Conservation (phyloP, 2,888 invertebrate genomes). For the Hirtodrosophila confusa region DNA sequence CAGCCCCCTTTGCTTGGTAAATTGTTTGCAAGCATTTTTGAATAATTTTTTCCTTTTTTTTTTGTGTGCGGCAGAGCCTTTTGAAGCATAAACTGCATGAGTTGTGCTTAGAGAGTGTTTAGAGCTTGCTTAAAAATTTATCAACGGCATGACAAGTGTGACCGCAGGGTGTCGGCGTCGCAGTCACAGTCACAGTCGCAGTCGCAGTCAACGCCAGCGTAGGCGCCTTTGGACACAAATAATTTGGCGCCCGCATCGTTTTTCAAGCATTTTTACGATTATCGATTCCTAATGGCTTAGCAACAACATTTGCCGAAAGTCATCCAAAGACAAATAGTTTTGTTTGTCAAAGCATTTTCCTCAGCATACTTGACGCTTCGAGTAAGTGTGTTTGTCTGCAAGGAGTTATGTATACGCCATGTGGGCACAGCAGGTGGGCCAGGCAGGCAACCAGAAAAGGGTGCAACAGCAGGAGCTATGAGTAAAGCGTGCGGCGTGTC, state of each 20-base stretch:
- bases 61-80: constrained; percentile 25
- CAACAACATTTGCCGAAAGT: constrained; percentile 53
- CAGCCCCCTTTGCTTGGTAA: constrained; percentile 58
- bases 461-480: neutral
- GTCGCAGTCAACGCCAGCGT: constrained; percentile 5
- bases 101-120: constrained; percentile 78
- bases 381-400: constrained; percentile 3
- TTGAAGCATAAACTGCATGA: constrained; percentile 66
- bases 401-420: constrained; percentile 49
- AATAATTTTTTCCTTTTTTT: constrained; percentile 66
- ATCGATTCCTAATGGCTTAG: constrained; percentile 61
- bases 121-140: constrained; percentile 79
- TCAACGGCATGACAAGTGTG: constrained; percentile 74
- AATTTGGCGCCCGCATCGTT: constrained; percentile 58
- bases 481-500: constrained; percentile 26
- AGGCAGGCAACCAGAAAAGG: neutral
- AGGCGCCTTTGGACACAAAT: constrained; percentile 50
- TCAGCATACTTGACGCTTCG: constrained; percentile 27
- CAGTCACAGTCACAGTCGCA: neutral
- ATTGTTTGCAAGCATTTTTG: constrained; percentile 81
- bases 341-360: constrained; percentile 69
- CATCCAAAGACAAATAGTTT: constrained; percentile 72
- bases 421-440: constrained; percentile 45
- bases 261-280: constrained; percentile 67
- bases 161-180: constrained; percentile 50